Percentiles rank a stretch among this genome's conserved stretches.
Evolutionary conservation across 1,140 invertebrate genomes (phyloP).

Genomic region (Arion vulgaris): DNA sequence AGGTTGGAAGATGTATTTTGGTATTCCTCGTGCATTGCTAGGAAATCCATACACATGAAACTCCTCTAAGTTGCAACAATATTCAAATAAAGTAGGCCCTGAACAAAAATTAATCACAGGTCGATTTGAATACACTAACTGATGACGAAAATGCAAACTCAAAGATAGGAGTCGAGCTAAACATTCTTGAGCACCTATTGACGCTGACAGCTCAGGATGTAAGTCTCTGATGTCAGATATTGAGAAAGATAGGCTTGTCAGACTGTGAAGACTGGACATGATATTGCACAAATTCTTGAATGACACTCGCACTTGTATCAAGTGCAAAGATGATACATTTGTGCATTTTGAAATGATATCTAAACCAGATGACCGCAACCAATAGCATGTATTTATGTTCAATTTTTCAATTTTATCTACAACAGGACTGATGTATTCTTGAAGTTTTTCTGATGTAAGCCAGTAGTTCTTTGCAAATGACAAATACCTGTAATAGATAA

Average conservation of each 20-base stretch:
- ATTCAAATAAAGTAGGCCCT: conserved; percentile 51
- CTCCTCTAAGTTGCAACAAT: conserved; percentile 52
- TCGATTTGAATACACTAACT: conserved; percentile 37
- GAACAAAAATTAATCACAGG: conserved; percentile 47
- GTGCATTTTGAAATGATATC: conserved; percentile 46
- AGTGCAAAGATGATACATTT: conserved; percentile 48
- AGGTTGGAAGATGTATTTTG: conserved; percentile 44
- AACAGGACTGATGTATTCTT: conserved; percentile 27
- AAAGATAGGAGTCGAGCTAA: conserved; percentile 44
- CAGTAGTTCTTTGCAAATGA: conserved; percentile 32
- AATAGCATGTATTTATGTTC: conserved; percentile 60
- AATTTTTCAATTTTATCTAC: conserved; percentile 46
- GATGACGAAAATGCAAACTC: conserved; percentile 47
- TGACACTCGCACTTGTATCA: conserved; percentile 53
- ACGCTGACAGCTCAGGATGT: conserved; percentile 45
- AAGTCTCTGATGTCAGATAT: conserved; percentile 53
- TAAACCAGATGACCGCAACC: conserved; percentile 46
- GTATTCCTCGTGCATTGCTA: conserved; percentile 42
- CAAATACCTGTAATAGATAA: conserved; percentile 26
- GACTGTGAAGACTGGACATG: conserved; percentile 42
- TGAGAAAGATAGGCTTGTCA: conserved; percentile 49
- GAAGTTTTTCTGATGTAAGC: conserved; percentile 33
- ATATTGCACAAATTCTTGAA: conserved; percentile 47
- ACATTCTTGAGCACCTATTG: conserved; percentile 48
- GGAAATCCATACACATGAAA: conserved; percentile 54